Base-by-base conservation (phyloP, 2,113 vertebrate species). In the Bubalus kerabau region DNA sequence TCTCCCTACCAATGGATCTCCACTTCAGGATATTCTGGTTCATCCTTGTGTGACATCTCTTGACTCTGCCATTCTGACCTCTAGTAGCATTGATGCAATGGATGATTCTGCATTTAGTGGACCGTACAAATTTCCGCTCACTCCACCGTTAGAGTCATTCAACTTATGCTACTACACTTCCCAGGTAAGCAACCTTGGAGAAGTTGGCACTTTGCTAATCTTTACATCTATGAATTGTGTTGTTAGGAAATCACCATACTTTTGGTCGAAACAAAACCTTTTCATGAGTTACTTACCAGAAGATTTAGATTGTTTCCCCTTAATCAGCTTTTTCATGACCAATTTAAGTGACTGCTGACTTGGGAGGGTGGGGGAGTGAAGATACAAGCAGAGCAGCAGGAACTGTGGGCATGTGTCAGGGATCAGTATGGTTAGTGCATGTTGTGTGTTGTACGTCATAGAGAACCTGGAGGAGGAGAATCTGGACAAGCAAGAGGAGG, bases 41-140 rank as follows among this genome's bases (percentile, higher is more conserved):
- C 99, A 99, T 98, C 99, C 99, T 48, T 99, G 99, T 24, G 99
- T 99, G 54, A 99, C 99, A 4, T 99, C 99, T 0, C 95, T 99
- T 67, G 99, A 99, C 92, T 99, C 99, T 95, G 99, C 99, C 96
- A 99, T 99, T 95, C 98, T 99, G 90, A 98, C 99, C 50, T 99
- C 99, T 96, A 99, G 98, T 80, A 99, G 99, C n/a, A 98, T 99
- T 0, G 99, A 99, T 81, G 97, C 98, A 21, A 94, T 97, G 93
- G 99, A 99, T 43, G 98, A 99, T 90, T 99, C 99, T 43, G 98
- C 99, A 15, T 99, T 99, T 98, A 99, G 98, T 0, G 99, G 99
- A 10, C 99, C 99, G 1, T 99, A 99, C 96, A 99, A 99, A 98
- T 99, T 99, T 98, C 99, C 99, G 71, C 99, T 99, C 97, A 99